Evolutionary conservation across 2,888 invertebrate genomes (phyloP).

Genomic region (Xanthorhoe designata): DNA sequence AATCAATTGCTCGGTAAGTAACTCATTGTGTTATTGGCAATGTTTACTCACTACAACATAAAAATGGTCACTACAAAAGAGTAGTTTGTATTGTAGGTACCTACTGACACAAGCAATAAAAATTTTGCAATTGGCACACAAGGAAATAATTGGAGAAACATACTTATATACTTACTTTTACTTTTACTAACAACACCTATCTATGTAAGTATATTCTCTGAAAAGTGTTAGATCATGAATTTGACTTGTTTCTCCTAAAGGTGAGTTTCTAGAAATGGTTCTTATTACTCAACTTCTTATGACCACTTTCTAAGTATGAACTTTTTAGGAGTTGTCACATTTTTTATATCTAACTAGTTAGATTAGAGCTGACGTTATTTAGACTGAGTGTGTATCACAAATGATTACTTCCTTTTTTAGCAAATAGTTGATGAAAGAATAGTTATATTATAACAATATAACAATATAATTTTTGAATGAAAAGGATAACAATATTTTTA

Average conservation of each 20-base stretch:
- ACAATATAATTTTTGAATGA: too few relatives aligned
- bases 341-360: constrained; percentile 1
- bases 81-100: too few relatives aligned
- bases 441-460: too few relatives aligned
- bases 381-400: neutral
- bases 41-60: constrained; percentile 1
- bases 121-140: too few relatives aligned
- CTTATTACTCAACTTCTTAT: constrained; percentile 16
- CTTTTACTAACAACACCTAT: too few relatives aligned
- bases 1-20: constrained; percentile 29
- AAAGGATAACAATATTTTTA: too few relatives aligned
- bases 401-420: neutral
- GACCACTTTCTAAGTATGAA: constrained; percentile 26
- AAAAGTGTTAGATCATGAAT: neutral
- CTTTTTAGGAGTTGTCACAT: constrained; percentile 25
- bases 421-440: too few relatives aligned
- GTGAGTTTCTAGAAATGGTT: constrained; percentile 12
- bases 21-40: neutral
- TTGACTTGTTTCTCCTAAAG: neutral
- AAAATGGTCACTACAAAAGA: neutral
- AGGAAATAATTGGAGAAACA: too few relatives aligned
- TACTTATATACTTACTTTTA: too few relatives aligned
- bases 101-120: too few relatives aligned
- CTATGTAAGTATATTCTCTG: too few relatives aligned
- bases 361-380: neutral